A percentile compares a stretch with the other conserved stretches of the same genome.
phyloP scores from a whole-genome alignment of 2,113 vertebrate species.

The Cepphus grylle region DNA sequence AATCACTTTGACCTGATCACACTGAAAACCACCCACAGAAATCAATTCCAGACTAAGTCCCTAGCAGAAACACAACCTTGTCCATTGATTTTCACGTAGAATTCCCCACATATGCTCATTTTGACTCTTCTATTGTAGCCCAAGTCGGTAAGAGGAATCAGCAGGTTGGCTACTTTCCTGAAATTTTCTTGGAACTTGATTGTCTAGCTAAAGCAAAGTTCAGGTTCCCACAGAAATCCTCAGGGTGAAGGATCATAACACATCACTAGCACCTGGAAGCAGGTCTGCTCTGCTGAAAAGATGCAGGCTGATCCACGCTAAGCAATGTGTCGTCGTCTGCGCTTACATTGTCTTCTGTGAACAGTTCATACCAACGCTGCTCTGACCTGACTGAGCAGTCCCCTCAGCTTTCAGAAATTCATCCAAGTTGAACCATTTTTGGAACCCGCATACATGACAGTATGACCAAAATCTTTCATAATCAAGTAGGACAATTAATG shows the following conservation, averaged over 20 bases:
- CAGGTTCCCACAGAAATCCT: background rate
- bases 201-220: background rate
- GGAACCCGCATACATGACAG: background rate
- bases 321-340: background rate
- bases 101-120: background rate
- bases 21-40: background rate
- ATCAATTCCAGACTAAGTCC: background rate
- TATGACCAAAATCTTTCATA: background rate
- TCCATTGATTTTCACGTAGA: background rate
- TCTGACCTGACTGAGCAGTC: background rate
- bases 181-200: background rate
- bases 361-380: accelerated
- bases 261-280: background rate
- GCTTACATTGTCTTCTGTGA: background rate
- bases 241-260: background rate
- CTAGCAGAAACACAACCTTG: background rate
- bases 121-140: background rate
- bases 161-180: background rate
- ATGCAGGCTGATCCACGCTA: background rate
- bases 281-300: background rate
- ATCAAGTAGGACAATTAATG: background rate
- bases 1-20: background rate
- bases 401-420: background rate
- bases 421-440: background rate
- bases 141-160: background rate